Evolutionary conservation across 2,797 vertebrate species (phyloP), one percentile per base, ranked within the genome.

Genomic region (Phaenicophaeus curvirostris): DNA sequence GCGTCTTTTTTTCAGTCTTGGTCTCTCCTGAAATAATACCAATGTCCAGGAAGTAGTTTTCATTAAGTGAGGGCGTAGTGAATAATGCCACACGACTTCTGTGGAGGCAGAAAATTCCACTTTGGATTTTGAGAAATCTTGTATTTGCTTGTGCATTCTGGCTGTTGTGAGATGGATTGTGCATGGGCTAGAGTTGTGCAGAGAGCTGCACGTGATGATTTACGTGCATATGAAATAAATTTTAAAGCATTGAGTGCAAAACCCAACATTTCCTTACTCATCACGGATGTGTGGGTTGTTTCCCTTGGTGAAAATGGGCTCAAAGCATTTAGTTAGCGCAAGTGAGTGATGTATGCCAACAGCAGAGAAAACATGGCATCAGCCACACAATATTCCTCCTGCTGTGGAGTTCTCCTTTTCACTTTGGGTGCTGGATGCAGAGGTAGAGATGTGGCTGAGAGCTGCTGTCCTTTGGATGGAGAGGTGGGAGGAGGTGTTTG

Each of bases 251-350:
- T 74, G 82, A 71, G 72, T 77, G 53, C 63, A 73, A 93, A 93
- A 7, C 21, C 13, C 89, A 81, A 66, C 48, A 23, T 86, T 94
- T 95, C 86, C 77, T 88, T 93, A 74, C 91, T 95, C 63, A 28
- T 93, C 74, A 19, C 0, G 1, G 65, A 30, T 74, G 74, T 63
- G 94, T 86, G 71, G 84, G 92, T 83, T 92, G 90, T n/a, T 93
- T 58, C 73, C 73, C 57, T 66, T 2, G 2, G 37, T 68, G 92
- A 79, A 94, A 94, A 91, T 37, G 73, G 63, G 80, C 83, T 95
- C 59, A 50, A 57, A 94, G 85, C 71, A 9, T 86, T 92, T 54
- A 59, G 83, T 54, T 93, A 88, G 55, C 53, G 80, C 73, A 37
- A 61, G 75, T 37, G 84, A 95, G 59, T 59, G 76, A 77, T 79